A percentile compares a stretch with the other conserved stretches of the same genome.
Evolutionary conservation across 2,888 invertebrate genomes (phyloP).

Genomic region (Melanotus villosus): DNA sequence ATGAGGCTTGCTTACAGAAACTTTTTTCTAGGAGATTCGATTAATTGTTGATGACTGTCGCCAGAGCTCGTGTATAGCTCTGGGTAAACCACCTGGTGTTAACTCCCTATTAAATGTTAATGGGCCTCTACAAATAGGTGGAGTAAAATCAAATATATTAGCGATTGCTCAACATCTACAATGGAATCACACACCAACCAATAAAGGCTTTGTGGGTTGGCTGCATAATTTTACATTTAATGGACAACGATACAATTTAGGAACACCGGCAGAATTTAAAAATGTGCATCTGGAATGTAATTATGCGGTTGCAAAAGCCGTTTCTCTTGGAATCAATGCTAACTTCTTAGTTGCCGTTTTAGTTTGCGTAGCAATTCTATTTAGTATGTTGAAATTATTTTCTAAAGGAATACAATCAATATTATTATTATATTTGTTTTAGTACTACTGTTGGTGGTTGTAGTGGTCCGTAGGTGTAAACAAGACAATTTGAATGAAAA

Average conservation of each 20-base stretch:
- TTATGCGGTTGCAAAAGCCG: slow-evolving; percentile 80
- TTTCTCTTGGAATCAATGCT: slow-evolving; percentile 86
- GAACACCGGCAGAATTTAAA: slow-evolving; percentile 80
- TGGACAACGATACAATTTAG: slow-evolving; percentile 90
- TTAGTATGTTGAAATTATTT: slow-evolving; percentile 75
- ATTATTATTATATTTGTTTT: slow-evolving; percentile 57
- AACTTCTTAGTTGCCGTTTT: slow-evolving; percentile 92
- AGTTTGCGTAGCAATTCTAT: slow-evolving; percentile 86
- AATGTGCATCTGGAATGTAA: slow-evolving; percentile 84
- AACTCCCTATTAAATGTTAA: slow-evolving; percentile 74
- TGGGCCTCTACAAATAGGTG: slow-evolving; percentile 90
- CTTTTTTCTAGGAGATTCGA: slow-evolving; percentile 62
- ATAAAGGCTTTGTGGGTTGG: slow-evolving; percentile 87
- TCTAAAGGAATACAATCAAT: slow-evolving; percentile 20
- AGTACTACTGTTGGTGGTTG: slow-evolving; percentile 88
- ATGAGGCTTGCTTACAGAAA: too few relatives aligned
- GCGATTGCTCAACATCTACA: slow-evolving; percentile 74
- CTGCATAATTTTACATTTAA: slow-evolving; percentile 93
- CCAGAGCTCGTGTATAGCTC: slow-evolving; percentile 61
- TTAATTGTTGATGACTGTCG: slow-evolving; percentile 66
- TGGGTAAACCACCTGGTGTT: slow-evolving; percentile 58
- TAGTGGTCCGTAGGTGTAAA: slow-evolving; percentile 89
- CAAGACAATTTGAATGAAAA: slow-evolving; percentile 91
- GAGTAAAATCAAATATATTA: slow-evolving; percentile 78
- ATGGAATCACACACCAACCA: slow-evolving; percentile 80